A percentile compares a stretch with the other conserved stretches of the same genome.
Conservation (phyloP, 2,888 invertebrate species). For the Orthosia gracilis region DNA sequence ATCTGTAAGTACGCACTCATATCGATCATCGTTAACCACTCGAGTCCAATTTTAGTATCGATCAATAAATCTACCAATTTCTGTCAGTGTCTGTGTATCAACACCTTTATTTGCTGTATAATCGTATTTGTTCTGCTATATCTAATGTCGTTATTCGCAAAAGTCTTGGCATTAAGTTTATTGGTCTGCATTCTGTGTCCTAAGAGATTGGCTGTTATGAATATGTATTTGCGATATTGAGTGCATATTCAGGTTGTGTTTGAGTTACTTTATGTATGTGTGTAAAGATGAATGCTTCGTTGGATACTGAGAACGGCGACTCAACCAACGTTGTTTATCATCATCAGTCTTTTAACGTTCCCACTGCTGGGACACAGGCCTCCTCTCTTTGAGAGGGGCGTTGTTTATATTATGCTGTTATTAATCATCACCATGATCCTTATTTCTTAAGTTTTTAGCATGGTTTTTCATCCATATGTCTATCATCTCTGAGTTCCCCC, state of each 20-base stretch:
- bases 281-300: constrained; percentile 45
- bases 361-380: not conserved
- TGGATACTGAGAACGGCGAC: constrained; percentile 32
- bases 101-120: constrained; percentile 22
- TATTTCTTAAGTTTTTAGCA: too few species aligned
- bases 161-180: constrained; percentile 20
- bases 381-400: not conserved
- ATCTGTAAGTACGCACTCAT: not conserved
- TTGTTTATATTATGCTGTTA: not conserved
- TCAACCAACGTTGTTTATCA: constrained; percentile 2
- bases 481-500: not conserved
- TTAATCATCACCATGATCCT: not conserved
- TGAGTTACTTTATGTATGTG: constrained; percentile 28
- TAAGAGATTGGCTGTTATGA: constrained; percentile 36
- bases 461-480: too few species aligned
- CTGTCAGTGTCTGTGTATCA: not conserved
- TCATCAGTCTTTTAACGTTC: too few species aligned
- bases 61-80: constrained; percentile 35
- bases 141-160: constrained; percentile 29
- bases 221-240: constrained; percentile 32
- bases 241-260: constrained; percentile 46
- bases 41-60: constrained; percentile 30
- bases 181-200: constrained; percentile 39
- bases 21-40: constrained; percentile 4
- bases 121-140: constrained; percentile 35